Conservation (phyloP, 2,113 vertebrate species). For the Brienomyrus brachyistius region DNA sequence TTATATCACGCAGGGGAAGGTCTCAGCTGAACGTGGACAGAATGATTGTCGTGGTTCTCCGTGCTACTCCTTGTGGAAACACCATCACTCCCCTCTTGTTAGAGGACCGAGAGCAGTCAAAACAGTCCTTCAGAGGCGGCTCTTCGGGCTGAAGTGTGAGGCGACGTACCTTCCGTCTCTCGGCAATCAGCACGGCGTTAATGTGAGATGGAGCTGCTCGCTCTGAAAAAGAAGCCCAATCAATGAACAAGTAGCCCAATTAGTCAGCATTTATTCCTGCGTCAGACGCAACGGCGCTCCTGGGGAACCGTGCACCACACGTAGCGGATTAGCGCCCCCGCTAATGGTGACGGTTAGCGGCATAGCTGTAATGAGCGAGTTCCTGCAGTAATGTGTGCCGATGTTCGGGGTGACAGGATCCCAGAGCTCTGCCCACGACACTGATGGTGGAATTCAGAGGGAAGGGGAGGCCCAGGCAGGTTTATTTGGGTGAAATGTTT, state of each 20-base stretch:
- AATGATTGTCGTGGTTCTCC: not conserved
- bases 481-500: not conserved
- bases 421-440: not conserved
- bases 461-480: not conserved
- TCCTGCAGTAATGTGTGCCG: not conserved
- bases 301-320: not conserved
- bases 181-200: conserved; percentile 7
- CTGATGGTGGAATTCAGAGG: conserved; percentile 6
- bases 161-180: not conserved
- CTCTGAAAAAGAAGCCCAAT: conserved; percentile 4
- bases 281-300: not conserved
- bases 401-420: not conserved
- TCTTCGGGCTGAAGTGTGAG: not conserved
- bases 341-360: not conserved
- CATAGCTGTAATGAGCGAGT: not conserved
- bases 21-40: not conserved
- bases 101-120: not conserved
- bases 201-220: not conserved
- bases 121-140: not conserved
- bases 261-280: not conserved
- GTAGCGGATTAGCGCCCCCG: not conserved
- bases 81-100: not conserved
- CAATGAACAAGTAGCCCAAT: conserved; percentile 23
- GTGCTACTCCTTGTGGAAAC: not conserved
- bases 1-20: not conserved